Base-by-base conservation (phyloP, 2,888 invertebrate species). In the Drosophila sordidapex region DNA sequence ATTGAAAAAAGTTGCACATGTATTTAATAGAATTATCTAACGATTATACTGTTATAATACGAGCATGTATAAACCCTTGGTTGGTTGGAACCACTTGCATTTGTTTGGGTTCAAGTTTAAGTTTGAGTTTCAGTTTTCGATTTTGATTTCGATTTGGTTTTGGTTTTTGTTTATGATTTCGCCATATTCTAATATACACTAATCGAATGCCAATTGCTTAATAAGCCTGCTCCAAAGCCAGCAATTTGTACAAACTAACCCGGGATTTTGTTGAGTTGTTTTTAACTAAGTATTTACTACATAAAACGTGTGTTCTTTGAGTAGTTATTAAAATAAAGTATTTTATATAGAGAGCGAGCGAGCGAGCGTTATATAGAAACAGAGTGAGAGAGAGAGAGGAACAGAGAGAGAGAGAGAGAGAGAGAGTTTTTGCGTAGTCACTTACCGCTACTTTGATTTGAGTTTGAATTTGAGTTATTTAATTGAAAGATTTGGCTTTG, bases 211-310 rank as follows among this genome's bases (percentile, higher is more conserved):
- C 85, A 80, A 84, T 83, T 74, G 78, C 78, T 76, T 58, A 71
- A 74, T 77, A 67, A 75, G 70, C 66, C 70, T 79, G 64, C 61
- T 75, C 71, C 83, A 82, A 83, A 79, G 83, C 70, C 72, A 81
- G 80, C 80, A 81, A 81, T 78, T 80, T 81, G 80, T 66, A 80
- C 85, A 78, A 85, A 85, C 86, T 76, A 84, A 82, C 83, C 83
- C 27, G 78, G 85, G 85, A 71, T 80, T 79, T 64, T 52, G 31
- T 38, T n/a, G 40, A 64, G 27, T 51, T 59, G n/a, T 61, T 46
- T 53, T 60, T 36, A 64, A 60, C 63, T 71, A 76, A 49, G 35
- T 69, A 51, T 40, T 66, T 60, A 60, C 53, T 69, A 64, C 64
- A 64, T 65, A 57, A 72, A 67, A 69, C 46, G 60, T 80, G 77